Evolutionary conservation across 2,888 invertebrate species (phyloP).

Genomic region (Chaetoderma sp.): DNA sequence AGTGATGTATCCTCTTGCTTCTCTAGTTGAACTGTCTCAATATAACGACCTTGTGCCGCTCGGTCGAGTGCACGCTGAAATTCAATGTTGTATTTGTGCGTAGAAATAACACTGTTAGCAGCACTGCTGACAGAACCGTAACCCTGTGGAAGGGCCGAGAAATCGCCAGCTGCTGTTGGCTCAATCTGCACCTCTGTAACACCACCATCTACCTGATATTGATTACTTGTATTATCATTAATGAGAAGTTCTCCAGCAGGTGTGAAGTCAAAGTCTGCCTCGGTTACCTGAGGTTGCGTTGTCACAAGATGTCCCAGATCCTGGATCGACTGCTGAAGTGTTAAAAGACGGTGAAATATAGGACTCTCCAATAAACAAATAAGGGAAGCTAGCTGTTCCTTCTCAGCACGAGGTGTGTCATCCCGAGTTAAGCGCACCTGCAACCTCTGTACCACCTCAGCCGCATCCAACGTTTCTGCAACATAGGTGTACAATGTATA

Average conservation of each 20-base stretch:
- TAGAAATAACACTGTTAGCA: conserved; percentile 37
- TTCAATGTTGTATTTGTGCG: conserved; percentile 51
- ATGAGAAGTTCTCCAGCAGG: conserved; percentile 77
- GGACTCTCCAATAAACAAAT: conserved; percentile 88
- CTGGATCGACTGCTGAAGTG: conserved; percentile 89
- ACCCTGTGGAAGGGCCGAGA: neutral
- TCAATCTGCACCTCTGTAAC: neutral
- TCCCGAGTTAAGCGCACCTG: conserved; percentile 84
- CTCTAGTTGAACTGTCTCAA: conserved; percentile 75
- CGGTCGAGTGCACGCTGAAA: conserved; percentile 72
- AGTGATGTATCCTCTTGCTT: conserved; percentile 77
- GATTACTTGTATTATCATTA: conserved; percentile 1
- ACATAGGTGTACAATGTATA: conserved; percentile 1
- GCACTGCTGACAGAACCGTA: neutral
- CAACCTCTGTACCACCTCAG: conserved; percentile 89
- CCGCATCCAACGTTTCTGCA: conserved; percentile 86
- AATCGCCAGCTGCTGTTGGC: neutral
- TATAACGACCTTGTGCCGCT: conserved; percentile 75
- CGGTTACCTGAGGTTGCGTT: conserved; percentile 26
- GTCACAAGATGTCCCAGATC: conserved; percentile 78
- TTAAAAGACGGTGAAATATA: conserved; percentile 89
- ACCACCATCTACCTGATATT: neutral
- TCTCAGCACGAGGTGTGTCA: conserved; percentile 73
- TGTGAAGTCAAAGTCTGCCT: conserved; percentile 87
- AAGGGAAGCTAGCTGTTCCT: conserved; percentile 83